Evolutionary conservation across 1,140 invertebrate genomes (phyloP).

Genomic region (Archegozetes longisetosus): DNA sequence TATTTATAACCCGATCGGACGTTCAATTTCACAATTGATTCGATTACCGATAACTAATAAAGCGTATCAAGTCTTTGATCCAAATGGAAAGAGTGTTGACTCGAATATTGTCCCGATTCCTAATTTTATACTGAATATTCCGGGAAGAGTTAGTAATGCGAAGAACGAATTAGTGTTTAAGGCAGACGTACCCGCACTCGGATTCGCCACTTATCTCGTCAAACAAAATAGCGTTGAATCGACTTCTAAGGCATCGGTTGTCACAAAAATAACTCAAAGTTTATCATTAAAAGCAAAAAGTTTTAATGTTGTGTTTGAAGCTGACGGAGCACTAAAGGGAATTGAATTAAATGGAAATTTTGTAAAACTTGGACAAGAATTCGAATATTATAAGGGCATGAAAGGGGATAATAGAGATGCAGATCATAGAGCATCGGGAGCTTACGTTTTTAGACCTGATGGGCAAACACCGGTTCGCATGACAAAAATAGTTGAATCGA

Average conservation of each 20-base stretch:
- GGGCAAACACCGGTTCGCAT: constrained; percentile 10
- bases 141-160: constrained; percentile 27
- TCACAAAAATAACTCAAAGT: constrained; percentile 2
- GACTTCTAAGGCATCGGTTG: not conserved
- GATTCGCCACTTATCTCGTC: constrained; percentile 31
- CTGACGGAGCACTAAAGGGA: constrained; percentile 19
- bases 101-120: constrained; percentile 27
- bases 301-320: constrained; percentile 10
- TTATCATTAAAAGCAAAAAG: not conserved
- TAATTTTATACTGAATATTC: constrained; percentile 25
- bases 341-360: constrained; percentile 16
- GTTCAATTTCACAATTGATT: constrained; percentile 41
- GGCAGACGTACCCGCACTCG: constrained; percentile 30
- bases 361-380: constrained; percentile 7
- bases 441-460: constrained; percentile 37
- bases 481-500: not conserved
- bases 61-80: constrained; percentile 44
- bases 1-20: constrained; percentile 63
- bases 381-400: constrained; percentile 13
- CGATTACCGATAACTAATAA: constrained; percentile 44
- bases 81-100: constrained; percentile 30
- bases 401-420: constrained; percentile 4
- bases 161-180: constrained; percentile 30
- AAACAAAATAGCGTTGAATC: not conserved
- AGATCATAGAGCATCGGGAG: constrained; percentile 27